phyloP scores from a whole-genome alignment of 2,888 invertebrate genomes.

The Drosophila infuscata region DNA sequence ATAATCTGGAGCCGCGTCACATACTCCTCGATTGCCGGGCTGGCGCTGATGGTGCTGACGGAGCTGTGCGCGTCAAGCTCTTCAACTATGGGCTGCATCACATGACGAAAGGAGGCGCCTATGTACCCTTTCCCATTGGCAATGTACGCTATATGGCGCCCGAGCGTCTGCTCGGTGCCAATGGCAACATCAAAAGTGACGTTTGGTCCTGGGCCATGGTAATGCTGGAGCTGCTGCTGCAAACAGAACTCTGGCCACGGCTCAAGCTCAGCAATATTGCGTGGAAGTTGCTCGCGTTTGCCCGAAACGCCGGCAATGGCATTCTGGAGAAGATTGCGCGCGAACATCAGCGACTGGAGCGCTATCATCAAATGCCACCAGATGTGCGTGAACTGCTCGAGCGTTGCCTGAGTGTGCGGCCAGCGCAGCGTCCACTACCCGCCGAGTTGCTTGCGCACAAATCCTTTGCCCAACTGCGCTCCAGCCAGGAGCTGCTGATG shows the following conservation, averaged over 20 bases:
- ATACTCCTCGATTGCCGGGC: conserved; percentile 88
- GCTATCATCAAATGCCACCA: conserved; percentile 66
- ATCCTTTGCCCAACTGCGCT: conserved; percentile 84
- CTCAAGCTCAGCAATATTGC: conserved; percentile 89
- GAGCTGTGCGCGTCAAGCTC: conserved; percentile 90
- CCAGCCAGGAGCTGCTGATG: background rate
- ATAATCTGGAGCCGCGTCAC: conserved; percentile 93
- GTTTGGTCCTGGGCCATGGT: conserved; percentile 98
- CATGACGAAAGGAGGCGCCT: conserved; percentile 94
- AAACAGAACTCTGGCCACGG: conserved; percentile 88
- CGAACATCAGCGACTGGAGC: conserved; percentile 89
- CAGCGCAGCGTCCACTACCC: conserved; percentile 88
- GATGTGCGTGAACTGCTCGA: conserved; percentile 87
- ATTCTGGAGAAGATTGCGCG: conserved; percentile 91
- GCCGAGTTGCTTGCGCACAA: conserved; percentile 87
- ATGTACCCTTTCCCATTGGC: conserved; percentile 95
- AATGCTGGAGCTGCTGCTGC: conserved; percentile 91
- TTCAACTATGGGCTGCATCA: conserved; percentile 97
- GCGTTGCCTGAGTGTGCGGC: conserved; percentile 89
- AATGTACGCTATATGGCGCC: conserved; percentile 93
- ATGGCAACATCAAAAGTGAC: conserved; percentile 92
- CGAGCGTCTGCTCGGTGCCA: conserved; percentile 89
- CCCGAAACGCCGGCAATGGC: conserved; percentile 59
- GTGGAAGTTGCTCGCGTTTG: conserved; percentile 89
- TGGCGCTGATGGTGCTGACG: conserved; percentile 83